A percentile compares a stretch with the other conserved stretches of the same genome.
Conservation (phyloP, 2,797 vertebrate species). For the Gymnothorax javanicus region DNA sequence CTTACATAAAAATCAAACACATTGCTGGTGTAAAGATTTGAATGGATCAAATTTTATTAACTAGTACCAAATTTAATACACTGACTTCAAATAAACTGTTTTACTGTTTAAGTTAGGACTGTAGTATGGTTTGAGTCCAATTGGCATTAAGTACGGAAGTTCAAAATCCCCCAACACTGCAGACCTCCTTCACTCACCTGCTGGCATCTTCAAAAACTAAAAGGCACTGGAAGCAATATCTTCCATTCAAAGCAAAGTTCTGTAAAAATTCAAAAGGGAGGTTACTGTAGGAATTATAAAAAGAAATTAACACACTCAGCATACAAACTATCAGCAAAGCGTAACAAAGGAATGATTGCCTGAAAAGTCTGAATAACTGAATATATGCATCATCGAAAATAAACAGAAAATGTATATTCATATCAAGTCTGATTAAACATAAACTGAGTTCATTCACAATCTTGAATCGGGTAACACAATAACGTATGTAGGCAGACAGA, state of each 20-base stretch:
- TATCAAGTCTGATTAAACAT: neutral
- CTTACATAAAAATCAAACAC: neutral
- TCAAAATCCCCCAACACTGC: neutral
- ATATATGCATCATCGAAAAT: neutral
- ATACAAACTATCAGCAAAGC: no score
- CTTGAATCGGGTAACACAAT: neutral
- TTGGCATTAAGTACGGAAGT: no score
- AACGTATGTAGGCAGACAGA: neutral
- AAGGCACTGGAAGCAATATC: constrained; percentile 26
- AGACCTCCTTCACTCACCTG: constrained; percentile 38
- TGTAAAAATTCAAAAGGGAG: neutral
- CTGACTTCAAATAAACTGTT: neutral
- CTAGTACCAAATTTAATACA: neutral
- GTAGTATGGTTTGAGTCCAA: neutral
- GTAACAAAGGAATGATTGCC: neutral
- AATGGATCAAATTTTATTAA: neutral
- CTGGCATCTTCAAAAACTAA: constrained; percentile 45
- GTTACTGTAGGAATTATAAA: neutral
- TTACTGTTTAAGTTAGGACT: neutral
- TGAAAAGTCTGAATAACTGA: neutral
- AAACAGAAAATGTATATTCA: neutral
- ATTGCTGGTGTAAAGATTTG: neutral
- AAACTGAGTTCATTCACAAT: neutral
- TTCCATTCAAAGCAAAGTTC: constrained; percentile 14
- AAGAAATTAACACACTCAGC: neutral